Evolutionary conservation across 2,113 vertebrate species (phyloP).

Genomic region (Cinclus mexicanus): DNA sequence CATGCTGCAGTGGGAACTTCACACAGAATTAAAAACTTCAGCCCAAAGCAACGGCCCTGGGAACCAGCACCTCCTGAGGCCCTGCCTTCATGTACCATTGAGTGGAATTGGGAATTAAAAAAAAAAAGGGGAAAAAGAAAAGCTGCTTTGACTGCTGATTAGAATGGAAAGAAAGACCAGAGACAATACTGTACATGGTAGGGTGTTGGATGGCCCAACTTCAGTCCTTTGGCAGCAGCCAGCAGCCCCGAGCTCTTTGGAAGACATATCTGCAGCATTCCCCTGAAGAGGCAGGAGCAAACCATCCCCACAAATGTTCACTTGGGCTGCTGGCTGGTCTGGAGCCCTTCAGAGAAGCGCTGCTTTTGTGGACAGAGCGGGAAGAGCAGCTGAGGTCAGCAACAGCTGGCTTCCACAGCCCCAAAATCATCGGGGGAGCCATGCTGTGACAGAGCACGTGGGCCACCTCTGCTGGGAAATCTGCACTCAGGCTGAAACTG

Average conservation of each 20-base stretch:
- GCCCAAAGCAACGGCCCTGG: not conserved
- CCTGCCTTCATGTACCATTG: constrained; percentile 69
- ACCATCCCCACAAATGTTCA: not conserved
- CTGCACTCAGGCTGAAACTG: not conserved
- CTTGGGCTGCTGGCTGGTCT: not conserved
- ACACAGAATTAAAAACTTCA: constrained; percentile 24
- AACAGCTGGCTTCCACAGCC: not conserved
- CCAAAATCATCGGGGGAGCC: not conserved
- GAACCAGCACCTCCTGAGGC: constrained; percentile 48
- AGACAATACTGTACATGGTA: constrained; percentile 54
- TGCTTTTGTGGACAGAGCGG: not conserved
- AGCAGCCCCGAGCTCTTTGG: constrained; percentile 51
- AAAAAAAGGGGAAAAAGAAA: not conserved
- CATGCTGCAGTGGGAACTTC: not conserved
- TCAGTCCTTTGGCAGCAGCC: constrained; percentile 41
- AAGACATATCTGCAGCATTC: constrained; percentile 24
- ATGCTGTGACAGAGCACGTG: not conserved
- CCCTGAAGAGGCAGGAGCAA: constrained; percentile 52
- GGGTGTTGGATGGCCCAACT: not conserved
- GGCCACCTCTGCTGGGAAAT: not conserved
- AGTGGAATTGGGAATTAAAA: not conserved
- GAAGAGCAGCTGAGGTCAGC: not conserved
- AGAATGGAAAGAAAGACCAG: not conserved
- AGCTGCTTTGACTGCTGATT: not conserved
- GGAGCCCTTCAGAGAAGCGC: not conserved